Evolutionary conservation across 2,113 vertebrate species (phyloP).

Genomic region (Hymenochirus boettgeri): DNA sequence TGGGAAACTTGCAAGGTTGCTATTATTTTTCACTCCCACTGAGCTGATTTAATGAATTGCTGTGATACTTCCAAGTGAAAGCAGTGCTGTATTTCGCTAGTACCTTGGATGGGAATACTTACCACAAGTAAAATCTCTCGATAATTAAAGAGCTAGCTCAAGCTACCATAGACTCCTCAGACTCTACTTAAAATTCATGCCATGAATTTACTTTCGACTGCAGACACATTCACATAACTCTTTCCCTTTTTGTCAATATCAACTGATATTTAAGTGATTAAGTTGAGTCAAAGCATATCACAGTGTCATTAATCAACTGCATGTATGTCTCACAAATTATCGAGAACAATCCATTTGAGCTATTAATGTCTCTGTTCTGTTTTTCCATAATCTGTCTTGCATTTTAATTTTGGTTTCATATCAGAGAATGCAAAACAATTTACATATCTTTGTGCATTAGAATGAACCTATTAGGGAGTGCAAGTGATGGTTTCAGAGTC

Average conservation of each 20-base stretch:
- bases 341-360: constrained; percentile 21
- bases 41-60: too few species aligned
- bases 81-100: too few species aligned
- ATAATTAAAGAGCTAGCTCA: not conserved
- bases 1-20: too few species aligned
- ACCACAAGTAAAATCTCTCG: not conserved
- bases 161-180: not conserved
- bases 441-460: constrained; percentile 34
- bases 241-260: constrained; percentile 46
- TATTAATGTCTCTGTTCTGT: constrained; percentile 49
- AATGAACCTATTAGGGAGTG: constrained; percentile 6
- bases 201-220: not conserved
- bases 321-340: constrained; percentile 40
- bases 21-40: too few species aligned
- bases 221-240: constrained; percentile 34
- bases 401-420: constrained; percentile 46
- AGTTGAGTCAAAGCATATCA: constrained; percentile 36
- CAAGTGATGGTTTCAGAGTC: constrained; percentile 17
- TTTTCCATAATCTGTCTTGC: constrained; percentile 33
- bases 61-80: too few species aligned
- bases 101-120: too few species aligned
- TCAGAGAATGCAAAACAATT: constrained; percentile 41
- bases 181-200: not conserved
- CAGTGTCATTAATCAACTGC: constrained; percentile 45
- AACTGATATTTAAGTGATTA: constrained; percentile 46